phyloP scores from a whole-genome alignment of 2,113 vertebrate genomes.

The Tichodroma muraria region DNA sequence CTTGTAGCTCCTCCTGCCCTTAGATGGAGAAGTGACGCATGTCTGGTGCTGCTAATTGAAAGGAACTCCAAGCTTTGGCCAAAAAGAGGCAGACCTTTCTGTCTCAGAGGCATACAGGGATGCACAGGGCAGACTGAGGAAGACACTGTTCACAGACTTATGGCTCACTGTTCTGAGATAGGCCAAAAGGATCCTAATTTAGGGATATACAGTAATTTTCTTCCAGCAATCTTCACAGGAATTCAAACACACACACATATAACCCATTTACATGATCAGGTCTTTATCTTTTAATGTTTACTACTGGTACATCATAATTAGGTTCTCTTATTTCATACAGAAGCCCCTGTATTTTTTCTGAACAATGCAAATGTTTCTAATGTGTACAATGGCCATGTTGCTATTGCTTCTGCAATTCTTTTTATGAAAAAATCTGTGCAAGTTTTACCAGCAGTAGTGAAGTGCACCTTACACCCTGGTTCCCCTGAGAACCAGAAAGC shows the following conservation, averaged over 20 bases:
- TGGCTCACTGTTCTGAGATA: neutral
- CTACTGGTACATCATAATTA: neutral
- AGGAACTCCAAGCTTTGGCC: neutral
- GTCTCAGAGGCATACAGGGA: neutral
- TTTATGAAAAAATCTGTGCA: neutral
- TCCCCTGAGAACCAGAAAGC: neutral
- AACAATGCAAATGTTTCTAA: neutral
- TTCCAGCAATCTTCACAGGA: neutral
- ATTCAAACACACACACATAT: neutral
- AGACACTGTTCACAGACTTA: neutral
- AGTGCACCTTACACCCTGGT: neutral
- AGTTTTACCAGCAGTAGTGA: neutral
- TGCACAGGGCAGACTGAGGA: neutral
- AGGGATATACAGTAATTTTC: neutral
- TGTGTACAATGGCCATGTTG: rapidly evolving
- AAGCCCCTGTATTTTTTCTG: neutral
- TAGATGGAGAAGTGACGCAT: neutral
- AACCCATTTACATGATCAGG: neutral
- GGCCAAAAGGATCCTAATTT: neutral
- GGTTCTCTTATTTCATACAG: neutral
- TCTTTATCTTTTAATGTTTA: neutral
- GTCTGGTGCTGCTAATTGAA: neutral
- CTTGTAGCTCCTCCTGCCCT: neutral
- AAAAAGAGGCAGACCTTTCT: neutral
- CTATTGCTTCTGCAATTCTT: neutral